These are phyloP conservation scores for Cerastis rubricosa DNA, from an alignment of 2,888 invertebrate genomes.

Conservation along the genomic window DNA sequence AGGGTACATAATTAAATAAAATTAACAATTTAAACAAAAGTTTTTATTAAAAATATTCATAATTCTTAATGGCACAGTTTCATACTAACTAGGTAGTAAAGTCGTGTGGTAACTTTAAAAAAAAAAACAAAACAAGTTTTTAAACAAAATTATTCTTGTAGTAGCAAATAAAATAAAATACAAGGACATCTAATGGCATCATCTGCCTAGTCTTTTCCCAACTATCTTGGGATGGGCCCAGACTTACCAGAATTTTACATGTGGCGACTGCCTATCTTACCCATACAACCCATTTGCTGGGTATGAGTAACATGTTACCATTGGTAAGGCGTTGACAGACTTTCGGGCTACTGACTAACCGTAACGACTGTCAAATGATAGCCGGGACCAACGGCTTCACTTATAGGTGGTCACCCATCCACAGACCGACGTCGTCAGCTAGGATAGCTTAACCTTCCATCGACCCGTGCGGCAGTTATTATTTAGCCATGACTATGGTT, in stretches of 20 bases:
- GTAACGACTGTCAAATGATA: background rate
- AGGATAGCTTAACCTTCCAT: no score
- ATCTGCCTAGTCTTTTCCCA: background rate
- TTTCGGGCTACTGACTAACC: background rate
- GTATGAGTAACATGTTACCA: background rate
- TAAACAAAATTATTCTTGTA: background rate
- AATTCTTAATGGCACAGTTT: slow-evolving; percentile 53
- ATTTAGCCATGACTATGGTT: background rate
- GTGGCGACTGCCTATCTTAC: background rate
- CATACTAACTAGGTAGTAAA: slow-evolving; percentile 19
- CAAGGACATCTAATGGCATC: background rate
- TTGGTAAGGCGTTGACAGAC: background rate
- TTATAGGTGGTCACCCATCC: no score
- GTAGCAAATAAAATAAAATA: background rate
- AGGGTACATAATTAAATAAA: slow-evolving; percentile 5
- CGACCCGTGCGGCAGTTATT: background rate
- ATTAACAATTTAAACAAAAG: slow-evolving; percentile 1
- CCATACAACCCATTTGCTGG: background rate
- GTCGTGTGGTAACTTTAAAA: slow-evolving; percentile 12
- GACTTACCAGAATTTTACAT: background rate
- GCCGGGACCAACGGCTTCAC: background rate
- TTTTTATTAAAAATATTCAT: slow-evolving; percentile 41
- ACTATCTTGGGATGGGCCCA: background rate
- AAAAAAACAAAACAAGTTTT: slow-evolving; percentile 10
- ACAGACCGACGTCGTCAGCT: no score